These are phyloP conservation scores for Ailurus styani DNA, from an alignment of 2,113 vertebrate species.

Conservation along the genomic window DNA sequence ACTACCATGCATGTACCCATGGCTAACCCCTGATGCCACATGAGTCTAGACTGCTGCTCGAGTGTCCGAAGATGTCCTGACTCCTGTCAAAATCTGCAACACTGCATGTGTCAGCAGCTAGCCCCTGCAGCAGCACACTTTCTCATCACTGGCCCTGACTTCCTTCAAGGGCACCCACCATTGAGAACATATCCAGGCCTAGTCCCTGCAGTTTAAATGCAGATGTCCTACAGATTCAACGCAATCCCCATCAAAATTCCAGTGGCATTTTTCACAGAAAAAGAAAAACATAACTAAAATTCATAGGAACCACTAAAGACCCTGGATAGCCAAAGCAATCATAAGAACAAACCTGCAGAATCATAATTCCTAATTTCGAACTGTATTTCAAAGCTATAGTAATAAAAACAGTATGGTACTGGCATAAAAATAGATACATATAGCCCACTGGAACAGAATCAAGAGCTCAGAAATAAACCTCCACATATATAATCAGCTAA, in stretches of 20 bases:
- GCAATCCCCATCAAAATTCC: not conserved
- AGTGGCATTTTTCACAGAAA: not conserved
- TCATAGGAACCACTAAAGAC: not conserved
- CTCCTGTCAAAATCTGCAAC: not conserved
- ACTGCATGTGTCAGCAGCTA: no score
- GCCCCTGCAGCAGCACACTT: no score
- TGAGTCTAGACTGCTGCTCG: not conserved
- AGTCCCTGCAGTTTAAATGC: not conserved
- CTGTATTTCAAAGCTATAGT: not conserved
- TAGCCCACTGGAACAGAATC: not conserved
- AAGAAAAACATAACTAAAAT: not conserved
- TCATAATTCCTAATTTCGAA: not conserved
- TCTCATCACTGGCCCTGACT: not conserved
- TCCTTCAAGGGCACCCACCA: not conserved
- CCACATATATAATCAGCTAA: not conserved
- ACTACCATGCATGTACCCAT: not conserved
- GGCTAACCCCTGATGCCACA: not conserved
- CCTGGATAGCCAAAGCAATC: not conserved
- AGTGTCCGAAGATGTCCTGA: not conserved
- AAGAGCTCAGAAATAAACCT: not conserved
- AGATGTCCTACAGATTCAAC: not conserved
- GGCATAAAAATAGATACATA: not conserved
- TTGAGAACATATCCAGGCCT: not conserved
- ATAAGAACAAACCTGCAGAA: not conserved
- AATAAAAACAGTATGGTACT: not conserved